Evolutionary conservation across 2,113 vertebrate genomes (phyloP).

Genomic region (Ahaetulla prasina): DNA sequence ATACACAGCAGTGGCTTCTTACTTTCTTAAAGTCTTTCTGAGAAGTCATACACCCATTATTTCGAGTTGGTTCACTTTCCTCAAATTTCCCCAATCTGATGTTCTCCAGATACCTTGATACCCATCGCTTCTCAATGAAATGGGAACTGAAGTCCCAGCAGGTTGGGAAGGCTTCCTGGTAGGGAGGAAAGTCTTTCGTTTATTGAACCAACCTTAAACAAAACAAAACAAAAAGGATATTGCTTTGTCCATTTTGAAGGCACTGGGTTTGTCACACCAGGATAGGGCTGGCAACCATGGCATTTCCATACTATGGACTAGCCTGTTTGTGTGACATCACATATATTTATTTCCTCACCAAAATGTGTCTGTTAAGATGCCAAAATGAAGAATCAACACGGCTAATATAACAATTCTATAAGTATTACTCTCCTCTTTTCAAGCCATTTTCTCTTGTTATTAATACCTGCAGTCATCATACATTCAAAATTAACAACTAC

Average conservation of each 20-base stretch:
- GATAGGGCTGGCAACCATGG: background rate
- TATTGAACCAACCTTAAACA: background rate
- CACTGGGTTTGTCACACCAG: background rate
- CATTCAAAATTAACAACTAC: conserved; percentile 26
- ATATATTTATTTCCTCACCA: background rate
- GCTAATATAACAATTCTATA: conserved; percentile 30
- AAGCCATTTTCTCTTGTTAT: background rate
- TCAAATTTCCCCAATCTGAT: background rate
- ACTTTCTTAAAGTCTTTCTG: background rate
- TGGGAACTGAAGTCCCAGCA: background rate
- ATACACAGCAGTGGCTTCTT: background rate
- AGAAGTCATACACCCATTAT: background rate
- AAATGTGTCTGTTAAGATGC: conserved; percentile 10
- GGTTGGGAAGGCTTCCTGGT: background rate
- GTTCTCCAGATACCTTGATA: background rate
- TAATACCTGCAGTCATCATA: background rate
- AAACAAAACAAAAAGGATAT: background rate
- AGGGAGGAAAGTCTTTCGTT: background rate
- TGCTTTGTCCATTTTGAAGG: background rate
- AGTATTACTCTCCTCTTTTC: conserved; percentile 43
- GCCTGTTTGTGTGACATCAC: background rate
- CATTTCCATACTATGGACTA: conserved; percentile 23
- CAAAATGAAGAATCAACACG: conserved; percentile 13
- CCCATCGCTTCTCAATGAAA: background rate
- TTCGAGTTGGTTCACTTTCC: background rate